These are phyloP conservation scores for Himalopsyche kuldschensis DNA, from an alignment of 2,888 invertebrate genomes.

Conservation along the genomic window DNA sequence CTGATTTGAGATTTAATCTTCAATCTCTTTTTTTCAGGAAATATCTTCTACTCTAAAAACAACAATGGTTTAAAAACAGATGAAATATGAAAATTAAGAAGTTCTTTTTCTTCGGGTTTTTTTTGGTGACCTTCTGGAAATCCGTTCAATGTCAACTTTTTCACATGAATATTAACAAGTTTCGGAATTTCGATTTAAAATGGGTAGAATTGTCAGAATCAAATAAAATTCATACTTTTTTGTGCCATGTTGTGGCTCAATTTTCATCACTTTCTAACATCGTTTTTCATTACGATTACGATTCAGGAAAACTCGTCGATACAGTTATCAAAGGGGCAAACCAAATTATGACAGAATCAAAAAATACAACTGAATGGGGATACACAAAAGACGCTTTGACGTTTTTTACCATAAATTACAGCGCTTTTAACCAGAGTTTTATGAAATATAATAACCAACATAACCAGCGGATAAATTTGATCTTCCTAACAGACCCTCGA, in stretches of 20 bases:
- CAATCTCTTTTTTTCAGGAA: too few species aligned
- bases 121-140: too few species aligned
- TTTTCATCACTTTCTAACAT: not conserved
- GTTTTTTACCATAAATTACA: not conserved
- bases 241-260: not conserved
- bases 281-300: slow-evolving; percentile 10
- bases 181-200: not conserved
- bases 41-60: too few species aligned
- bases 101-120: too few species aligned
- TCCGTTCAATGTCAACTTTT: too few species aligned
- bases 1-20: too few species aligned
- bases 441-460: not conserved
- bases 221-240: not conserved
- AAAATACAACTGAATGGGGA: not conserved
- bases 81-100: too few species aligned
- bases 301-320: not conserved
- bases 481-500: not conserved
- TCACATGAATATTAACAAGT: too few species aligned
- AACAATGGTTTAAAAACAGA: too few species aligned
- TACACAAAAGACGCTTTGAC: not conserved
- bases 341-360: not conserved
- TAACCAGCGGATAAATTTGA: not conserved
- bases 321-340: not conserved
- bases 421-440: not conserved
- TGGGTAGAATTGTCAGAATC: not conserved